Conservation (phyloP, 2,888 invertebrate genomes). For the Dasypogon diadema region DNA sequence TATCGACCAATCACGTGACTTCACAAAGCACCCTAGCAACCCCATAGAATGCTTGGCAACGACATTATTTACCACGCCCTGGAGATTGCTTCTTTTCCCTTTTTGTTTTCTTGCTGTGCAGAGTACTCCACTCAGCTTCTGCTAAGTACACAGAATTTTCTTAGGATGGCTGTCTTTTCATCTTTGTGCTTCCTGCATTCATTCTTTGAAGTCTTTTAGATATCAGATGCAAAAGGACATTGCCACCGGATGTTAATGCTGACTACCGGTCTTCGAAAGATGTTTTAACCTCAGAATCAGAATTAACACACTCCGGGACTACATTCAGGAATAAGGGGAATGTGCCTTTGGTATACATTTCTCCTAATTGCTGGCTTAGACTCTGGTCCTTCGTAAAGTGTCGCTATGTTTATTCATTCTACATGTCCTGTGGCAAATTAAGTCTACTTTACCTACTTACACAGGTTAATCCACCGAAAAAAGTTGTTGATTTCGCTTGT, state of each 20-base stretch:
- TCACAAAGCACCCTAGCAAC: constrained; percentile 52
- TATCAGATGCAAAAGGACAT: constrained; percentile 65
- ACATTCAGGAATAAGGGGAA: neutral
- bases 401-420: neutral
- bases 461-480: too few relatives aligned
- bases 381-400: neutral
- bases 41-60: constrained; percentile 52
- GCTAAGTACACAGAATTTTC: constrained; percentile 32
- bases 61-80: constrained; percentile 56
- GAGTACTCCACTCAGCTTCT: constrained; percentile 21
- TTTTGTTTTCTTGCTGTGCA: constrained; percentile 20
- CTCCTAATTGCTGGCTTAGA: neutral
- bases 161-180: constrained; percentile 29
- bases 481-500: too few relatives aligned
- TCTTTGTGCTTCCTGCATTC: constrained; percentile 33
- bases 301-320: neutral
- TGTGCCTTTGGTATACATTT: neutral
- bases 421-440: neutral
- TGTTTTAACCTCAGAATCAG: neutral
- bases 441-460: neutral
- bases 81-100: constrained; percentile 34
- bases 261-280: neutral
- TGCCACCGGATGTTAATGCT: constrained; percentile 60
- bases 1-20: constrained; percentile 54
- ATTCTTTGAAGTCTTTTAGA: constrained; percentile 24